These are phyloP conservation scores for Anisognathus igniventris DNA, from an alignment of 2,797 vertebrate species.

Conservation along the genomic window DNA sequence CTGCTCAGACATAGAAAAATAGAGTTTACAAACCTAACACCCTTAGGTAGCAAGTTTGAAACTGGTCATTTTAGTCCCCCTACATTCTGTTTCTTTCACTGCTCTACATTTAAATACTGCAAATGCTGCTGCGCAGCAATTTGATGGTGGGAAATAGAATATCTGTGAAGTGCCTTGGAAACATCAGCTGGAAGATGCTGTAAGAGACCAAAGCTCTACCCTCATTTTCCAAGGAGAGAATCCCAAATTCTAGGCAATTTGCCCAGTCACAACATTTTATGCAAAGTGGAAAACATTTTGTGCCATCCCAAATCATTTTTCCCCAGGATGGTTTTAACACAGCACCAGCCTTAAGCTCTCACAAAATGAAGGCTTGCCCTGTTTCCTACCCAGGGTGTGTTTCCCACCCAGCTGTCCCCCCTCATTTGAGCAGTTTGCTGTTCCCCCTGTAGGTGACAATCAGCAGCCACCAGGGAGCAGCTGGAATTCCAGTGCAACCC, in stretches of 20 bases:
- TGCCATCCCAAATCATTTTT: background rate
- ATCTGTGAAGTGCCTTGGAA: background rate
- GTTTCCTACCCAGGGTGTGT: background rate
- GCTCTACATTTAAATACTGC: accelerated
- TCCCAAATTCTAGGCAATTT: background rate
- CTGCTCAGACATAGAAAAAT: background rate
- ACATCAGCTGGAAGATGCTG: background rate
- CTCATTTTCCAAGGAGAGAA: background rate
- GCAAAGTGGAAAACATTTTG: background rate
- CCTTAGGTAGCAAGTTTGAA: background rate
- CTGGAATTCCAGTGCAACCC: conserved; percentile 40
- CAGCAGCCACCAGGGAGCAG: conserved; percentile 28
- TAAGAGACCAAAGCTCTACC: background rate
- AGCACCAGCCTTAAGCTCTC: background rate
- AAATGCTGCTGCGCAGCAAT: background rate
- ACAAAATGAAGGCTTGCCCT: background rate
- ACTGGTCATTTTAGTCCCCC: background rate
- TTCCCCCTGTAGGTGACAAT: background rate
- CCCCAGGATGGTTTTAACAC: background rate
- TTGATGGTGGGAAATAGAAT: background rate
- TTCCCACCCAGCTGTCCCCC: background rate
- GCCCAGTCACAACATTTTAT: background rate
- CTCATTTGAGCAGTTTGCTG: background rate
- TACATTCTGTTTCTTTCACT: background rate
- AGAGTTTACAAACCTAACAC: background rate